Conservation (phyloP, 2,113 vertebrate genomes). For the Rhinoderma darwinii region DNA sequence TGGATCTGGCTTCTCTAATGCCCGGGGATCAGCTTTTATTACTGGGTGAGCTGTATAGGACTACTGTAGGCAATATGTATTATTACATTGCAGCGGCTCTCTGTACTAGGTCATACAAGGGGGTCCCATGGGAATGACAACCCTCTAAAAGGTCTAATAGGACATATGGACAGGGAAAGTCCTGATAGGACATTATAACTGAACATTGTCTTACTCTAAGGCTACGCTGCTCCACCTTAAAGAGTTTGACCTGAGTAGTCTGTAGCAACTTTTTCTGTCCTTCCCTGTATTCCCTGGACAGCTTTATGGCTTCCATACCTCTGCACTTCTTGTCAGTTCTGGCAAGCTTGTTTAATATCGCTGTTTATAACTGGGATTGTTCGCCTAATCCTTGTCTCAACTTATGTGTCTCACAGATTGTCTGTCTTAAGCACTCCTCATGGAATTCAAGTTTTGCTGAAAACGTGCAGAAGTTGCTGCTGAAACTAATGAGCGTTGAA, state of each 20-base stretch:
- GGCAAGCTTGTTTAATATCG: conserved; percentile 22
- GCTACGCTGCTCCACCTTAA: neutral
- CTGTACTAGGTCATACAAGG: no score
- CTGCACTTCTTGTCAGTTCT: conserved; percentile 27
- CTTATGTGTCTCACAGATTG: conserved; percentile 34
- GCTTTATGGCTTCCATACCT: conserved; percentile 52
- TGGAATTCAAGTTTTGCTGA: conserved; percentile 16
- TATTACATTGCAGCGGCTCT: no score
- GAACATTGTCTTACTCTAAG: neutral
- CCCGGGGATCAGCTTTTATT: no score
- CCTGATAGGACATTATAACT: neutral
- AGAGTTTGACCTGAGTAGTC: neutral
- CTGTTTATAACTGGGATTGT: conserved; percentile 47
- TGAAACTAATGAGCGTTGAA: conserved; percentile 11
- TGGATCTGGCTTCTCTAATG: no score
- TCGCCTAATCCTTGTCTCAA: conserved; percentile 31
- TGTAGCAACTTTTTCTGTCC: neutral
- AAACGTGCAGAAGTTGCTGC: conserved; percentile 25
- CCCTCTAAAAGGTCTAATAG: no score
- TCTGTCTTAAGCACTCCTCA: conserved; percentile 23
- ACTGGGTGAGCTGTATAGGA: no score
- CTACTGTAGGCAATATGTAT: no score
- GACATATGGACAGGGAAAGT: neutral
- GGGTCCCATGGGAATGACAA: no score
- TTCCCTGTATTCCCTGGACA: neutral